These are phyloP conservation scores for Cyanoliseus patagonus DNA, from an alignment of 2,113 vertebrate genomes.

Conservation along the genomic window DNA sequence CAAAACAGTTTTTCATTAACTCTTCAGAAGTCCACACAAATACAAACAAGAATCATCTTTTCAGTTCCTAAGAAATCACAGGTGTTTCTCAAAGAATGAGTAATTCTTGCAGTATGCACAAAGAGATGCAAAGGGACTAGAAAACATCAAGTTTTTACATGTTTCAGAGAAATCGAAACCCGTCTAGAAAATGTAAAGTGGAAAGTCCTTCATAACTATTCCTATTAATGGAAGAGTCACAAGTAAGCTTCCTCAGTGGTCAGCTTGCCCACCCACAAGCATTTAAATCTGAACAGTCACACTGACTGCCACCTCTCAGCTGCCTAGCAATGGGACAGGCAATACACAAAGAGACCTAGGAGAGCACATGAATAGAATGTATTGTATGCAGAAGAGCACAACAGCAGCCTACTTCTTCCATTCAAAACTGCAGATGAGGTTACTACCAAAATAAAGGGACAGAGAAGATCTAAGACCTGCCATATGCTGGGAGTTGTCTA, in stretches of 20 bases:
- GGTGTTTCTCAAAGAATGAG: background rate
- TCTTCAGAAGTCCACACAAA: background rate
- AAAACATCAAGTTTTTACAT: background rate
- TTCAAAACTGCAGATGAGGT: background rate
- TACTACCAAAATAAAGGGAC: background rate
- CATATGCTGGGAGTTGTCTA: background rate
- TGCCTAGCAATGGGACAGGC: background rate
- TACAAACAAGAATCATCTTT: fast-evolving
- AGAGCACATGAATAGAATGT: background rate
- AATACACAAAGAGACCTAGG: background rate
- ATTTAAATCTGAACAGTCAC: background rate
- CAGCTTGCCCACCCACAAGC: background rate
- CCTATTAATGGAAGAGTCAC: background rate
- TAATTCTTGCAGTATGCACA: background rate
- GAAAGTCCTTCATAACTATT: background rate
- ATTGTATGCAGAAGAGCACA: background rate
- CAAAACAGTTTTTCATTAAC: background rate
- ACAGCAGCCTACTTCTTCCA: background rate
- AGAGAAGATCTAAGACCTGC: background rate
- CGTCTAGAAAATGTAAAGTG: background rate
- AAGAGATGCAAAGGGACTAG: background rate
- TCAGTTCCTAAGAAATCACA: background rate
- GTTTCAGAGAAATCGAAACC: background rate
- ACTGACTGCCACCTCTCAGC: background rate
- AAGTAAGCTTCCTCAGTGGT: background rate